Evolutionary conservation across 2,797 vertebrate genomes (phyloP).

Genomic region (Sebastes aleutianus): DNA sequence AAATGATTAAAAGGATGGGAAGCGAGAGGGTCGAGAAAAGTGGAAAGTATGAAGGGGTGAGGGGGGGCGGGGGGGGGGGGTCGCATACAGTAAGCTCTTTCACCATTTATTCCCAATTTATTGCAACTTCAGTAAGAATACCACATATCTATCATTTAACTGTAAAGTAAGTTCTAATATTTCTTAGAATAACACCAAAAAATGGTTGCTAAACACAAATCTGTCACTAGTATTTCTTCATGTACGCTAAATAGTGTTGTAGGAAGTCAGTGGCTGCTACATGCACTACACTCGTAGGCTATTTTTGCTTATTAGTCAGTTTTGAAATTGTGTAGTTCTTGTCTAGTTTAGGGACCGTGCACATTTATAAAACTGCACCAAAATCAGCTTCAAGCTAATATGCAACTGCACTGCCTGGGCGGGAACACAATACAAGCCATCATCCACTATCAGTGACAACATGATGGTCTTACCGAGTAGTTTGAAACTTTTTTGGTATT

Average conservation of each 20-base stretch:
- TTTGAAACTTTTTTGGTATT: too few species aligned
- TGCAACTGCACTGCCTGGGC: too few species aligned
- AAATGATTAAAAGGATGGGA: constrained; percentile 60
- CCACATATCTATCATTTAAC: not conserved
- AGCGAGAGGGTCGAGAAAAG: constrained; percentile 9
- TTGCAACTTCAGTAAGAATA: not conserved
- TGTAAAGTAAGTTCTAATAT: not conserved
- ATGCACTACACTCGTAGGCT: not conserved
- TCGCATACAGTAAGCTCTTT: constrained; percentile 6
- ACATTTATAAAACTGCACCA: not conserved
- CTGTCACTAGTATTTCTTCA: not conserved
- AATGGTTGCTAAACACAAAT: not conserved
- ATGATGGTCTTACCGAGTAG: too few species aligned
- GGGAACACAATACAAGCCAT: too few species aligned
- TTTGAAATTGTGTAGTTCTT: not conserved
- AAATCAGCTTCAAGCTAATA: too few species aligned
- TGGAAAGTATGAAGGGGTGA: constrained; percentile 12
- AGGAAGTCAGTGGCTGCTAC: not conserved
- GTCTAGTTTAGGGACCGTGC: too few species aligned
- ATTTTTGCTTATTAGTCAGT: not conserved
- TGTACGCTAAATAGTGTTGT: not conserved
- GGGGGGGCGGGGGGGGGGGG: not conserved
- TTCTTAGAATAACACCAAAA: not conserved
- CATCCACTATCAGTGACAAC: too few species aligned
- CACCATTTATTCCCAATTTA: constrained; percentile 11